Percentiles rank a stretch among this genome's conserved stretches.
Conservation (phyloP, 2,113 vertebrate genomes). For the Lycocorax pyrrhopterus region DNA sequence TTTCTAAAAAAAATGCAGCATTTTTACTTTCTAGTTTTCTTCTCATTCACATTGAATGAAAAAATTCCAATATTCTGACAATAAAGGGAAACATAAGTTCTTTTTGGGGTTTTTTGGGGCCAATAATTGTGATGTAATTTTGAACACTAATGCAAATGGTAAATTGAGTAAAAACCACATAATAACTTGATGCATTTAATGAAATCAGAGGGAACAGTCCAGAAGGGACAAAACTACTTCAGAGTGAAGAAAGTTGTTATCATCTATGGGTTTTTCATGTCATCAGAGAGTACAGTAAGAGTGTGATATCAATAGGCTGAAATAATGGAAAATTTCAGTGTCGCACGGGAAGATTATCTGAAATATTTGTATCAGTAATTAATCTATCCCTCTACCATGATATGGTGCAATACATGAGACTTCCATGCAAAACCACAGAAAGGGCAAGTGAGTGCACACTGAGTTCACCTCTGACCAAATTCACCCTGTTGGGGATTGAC, state of each 20-base stretch:
- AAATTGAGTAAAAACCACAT: background rate
- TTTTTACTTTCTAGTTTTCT: background rate
- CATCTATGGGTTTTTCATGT: background rate
- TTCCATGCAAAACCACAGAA: background rate
- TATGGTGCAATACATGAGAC: background rate
- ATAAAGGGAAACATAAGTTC: background rate
- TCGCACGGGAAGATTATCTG: background rate
- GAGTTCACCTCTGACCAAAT: background rate
- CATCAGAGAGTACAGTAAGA: background rate
- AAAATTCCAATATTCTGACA: background rate
- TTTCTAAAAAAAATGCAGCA: background rate
- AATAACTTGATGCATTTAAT: background rate
- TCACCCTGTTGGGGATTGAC: rapidly evolving
- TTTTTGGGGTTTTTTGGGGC: rapidly evolving
- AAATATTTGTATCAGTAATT: background rate
- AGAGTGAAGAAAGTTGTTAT: background rate
- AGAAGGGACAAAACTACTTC: background rate
- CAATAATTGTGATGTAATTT: background rate
- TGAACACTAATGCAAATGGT: background rate
- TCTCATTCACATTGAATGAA: background rate
- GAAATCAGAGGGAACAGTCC: background rate
- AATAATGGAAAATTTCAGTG: background rate
- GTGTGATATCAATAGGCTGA: background rate
- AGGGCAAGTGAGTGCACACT: background rate
- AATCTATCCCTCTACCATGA: background rate